Base-by-base conservation (phyloP, 2,797 vertebrate genomes). In the Zenarchopterus dispar region DNA sequence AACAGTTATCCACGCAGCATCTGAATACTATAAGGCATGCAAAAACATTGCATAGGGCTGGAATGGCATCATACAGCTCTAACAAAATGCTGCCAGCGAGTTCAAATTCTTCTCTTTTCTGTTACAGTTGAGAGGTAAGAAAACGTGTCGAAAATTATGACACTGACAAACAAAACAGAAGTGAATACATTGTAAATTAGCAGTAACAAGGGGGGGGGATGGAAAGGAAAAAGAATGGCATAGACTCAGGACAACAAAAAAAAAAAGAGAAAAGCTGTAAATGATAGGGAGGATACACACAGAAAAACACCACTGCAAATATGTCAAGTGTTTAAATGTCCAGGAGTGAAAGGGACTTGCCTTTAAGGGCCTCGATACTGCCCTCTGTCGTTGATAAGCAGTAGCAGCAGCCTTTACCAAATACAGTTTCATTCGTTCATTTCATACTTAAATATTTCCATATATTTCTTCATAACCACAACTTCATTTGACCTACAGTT, bases 1-100 rank as follows among this genome's bases (percentile, higher is more conserved):
- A 70, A 77, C 70, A 84, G 73, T 58, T 70, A 23, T 76, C 55
- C 36, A 67, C 52, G 49, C 49, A 24, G 67, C 59, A 22, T 52
- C 50, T 70, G 59, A 58, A 76, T 65, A 63, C 61, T 72, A 77
- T 74, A 85, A 83, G 84, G 78, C 89, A 89, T 90, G 90, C 89
- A 84, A 46, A 58, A 45, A 22, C 9, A 70, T 82, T 86, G 83
- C 82, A 88, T 76, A 74, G 80, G 74, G 45, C 58, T 62, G 76
- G 69, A 82, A 86, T 84, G 78, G 72, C 73, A 57, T 77, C 51
- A 19, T 54, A 79, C 47, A 76, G 50, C 59, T 69, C 39, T 24
- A 71, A 62, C 46, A 44, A 50, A 46, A 22, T 8, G 33, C 68
- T 69, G 71, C 62, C 70, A 57, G 52, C 56, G 18, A 74, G 46